These are phyloP conservation scores for Pachycephala philippinensis DNA, from an alignment of 2,113 vertebrate genomes.

Conservation along the genomic window DNA sequence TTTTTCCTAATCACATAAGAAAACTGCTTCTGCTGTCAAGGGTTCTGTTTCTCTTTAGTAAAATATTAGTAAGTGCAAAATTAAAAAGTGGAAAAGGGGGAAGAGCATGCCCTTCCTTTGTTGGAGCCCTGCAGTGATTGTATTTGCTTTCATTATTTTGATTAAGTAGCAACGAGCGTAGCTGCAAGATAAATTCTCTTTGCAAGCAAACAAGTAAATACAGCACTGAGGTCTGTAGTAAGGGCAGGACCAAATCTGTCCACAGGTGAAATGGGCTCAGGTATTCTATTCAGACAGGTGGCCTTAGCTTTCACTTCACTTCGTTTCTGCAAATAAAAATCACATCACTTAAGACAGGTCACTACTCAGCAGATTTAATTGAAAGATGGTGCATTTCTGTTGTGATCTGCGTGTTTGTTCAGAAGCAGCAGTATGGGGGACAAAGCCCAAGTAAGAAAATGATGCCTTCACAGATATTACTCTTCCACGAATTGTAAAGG, in stretches of 20 bases:
- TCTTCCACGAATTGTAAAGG: not conserved
- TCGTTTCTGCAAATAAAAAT: not conserved
- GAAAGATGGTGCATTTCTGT: not conserved
- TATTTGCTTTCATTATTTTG: constrained; percentile 9
- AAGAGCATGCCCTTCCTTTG: not conserved
- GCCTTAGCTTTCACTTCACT: not conserved
- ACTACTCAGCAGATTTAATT: not conserved
- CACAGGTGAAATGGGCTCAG: not conserved
- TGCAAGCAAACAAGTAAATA: not conserved
- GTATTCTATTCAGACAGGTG: not conserved
- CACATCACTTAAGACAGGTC: not conserved
- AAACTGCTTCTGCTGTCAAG: not conserved
- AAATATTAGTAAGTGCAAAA: not conserved
- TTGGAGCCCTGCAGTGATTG: not conserved
- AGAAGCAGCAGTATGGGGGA: not conserved
- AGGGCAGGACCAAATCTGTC: not conserved
- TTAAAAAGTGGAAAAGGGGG: not conserved
- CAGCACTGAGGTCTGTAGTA: not conserved
- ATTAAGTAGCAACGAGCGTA: not conserved
- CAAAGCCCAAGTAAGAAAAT: not conserved
- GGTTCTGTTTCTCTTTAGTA: not conserved
- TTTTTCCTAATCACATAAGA: not conserved
- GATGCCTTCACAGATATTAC: not conserved
- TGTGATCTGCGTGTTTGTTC: not conserved
- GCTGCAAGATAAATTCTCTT: constrained; percentile 7